These are phyloP conservation scores for Artibeus jamaicensis DNA, from an alignment of 2,797 vertebrate genomes.

Conservation along the genomic window DNA sequence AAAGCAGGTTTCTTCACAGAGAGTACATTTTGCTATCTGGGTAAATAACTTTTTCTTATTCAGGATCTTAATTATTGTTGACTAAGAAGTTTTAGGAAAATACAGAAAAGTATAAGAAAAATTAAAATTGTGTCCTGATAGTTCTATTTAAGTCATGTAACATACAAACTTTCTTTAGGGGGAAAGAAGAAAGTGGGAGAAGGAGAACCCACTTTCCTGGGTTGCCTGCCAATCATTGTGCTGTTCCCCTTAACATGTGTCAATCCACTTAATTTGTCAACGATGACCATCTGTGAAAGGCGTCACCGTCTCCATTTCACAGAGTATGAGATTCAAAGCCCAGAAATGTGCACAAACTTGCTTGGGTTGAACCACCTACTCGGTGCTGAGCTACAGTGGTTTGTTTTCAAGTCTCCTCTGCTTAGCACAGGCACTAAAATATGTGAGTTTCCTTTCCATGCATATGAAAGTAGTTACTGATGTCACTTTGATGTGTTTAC, in stretches of 20 bases:
- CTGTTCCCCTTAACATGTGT: background rate
- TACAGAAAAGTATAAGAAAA: background rate
- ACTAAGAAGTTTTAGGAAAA: background rate
- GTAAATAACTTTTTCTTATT: background rate
- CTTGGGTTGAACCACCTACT: background rate
- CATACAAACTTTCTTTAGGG: background rate
- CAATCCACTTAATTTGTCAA: background rate
- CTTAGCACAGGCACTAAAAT: background rate
- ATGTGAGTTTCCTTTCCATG: background rate
- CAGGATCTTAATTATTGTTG: background rate
- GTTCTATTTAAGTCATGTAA: background rate
- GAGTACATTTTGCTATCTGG: background rate
- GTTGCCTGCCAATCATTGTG: background rate
- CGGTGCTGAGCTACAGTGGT: background rate
- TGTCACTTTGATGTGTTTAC: background rate
- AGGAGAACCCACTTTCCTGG: background rate
- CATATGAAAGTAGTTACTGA: constrained; percentile 5
- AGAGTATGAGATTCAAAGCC: background rate
- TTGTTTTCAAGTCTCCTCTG: background rate
- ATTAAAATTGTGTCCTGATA: background rate
- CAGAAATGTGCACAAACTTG: background rate
- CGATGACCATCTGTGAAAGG: background rate
- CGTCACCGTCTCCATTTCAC: background rate
- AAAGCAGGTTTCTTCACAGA: background rate
- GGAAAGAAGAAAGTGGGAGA: background rate